A percentile compares a stretch with the other conserved stretches of the same genome.
phyloP scores from a whole-genome alignment of 2,888 invertebrate species.

The Ceraclea dissimilis region DNA sequence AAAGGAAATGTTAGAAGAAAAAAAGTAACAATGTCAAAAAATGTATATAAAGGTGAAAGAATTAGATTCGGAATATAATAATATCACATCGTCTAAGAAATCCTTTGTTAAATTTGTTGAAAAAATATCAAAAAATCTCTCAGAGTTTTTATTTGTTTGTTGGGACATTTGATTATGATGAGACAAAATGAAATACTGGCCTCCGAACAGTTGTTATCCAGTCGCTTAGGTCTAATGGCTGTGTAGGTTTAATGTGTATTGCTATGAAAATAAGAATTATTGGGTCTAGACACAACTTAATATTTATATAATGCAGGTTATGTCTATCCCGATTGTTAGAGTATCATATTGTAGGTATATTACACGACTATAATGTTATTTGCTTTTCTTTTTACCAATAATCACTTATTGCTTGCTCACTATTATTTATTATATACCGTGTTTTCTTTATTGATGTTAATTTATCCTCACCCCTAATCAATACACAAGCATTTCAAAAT shows the following conservation, averaged over 20 bases:
- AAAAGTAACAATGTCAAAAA: constrained; percentile 23
- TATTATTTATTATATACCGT: too few species aligned
- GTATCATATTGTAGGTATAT: background rate
- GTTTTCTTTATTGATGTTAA: constrained; percentile 13
- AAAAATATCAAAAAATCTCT: constrained; percentile 25
- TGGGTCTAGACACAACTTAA: constrained; percentile 19
- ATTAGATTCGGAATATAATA: background rate
- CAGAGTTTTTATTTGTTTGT: too few species aligned
- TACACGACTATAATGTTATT: too few species aligned
- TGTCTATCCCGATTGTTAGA: constrained; percentile 9
- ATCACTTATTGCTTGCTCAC: too few species aligned
- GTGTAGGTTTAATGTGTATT: constrained; percentile 23
- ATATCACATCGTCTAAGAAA: constrained; percentile 25
- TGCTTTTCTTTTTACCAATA: too few species aligned
- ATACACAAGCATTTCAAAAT: too few species aligned
- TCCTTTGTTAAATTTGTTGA: constrained; percentile 22
- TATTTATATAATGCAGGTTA: constrained; percentile 9
- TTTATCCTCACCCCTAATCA: constrained; percentile 7
- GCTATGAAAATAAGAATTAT: constrained; percentile 19
- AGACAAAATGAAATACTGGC: constrained; percentile 24
- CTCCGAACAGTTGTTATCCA: constrained; percentile 12
- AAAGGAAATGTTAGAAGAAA: constrained; percentile 23
- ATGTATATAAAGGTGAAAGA: constrained; percentile 22
- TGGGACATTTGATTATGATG: constrained; percentile 11
- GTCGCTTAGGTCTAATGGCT: constrained; percentile 24